Base-by-base conservation (phyloP, 1,140 invertebrate species). In the Platyura marginata region DNA sequence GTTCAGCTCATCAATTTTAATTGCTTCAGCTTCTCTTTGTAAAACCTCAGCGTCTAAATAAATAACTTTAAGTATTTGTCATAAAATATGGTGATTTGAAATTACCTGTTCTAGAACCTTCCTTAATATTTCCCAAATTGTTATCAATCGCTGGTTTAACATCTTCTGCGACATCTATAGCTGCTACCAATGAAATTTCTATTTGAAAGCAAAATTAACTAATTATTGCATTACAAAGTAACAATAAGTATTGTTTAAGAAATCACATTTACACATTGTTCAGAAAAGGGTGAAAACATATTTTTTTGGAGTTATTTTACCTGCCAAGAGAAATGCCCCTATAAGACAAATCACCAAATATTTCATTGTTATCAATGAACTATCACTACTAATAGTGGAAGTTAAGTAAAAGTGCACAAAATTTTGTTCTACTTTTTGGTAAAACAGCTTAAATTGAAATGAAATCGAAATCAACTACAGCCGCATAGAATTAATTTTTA, bases 1-100 rank as follows among this genome's bases (percentile, higher is more conserved):
- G 68, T 84, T 97, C 41, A 98, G 65, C 3, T 85, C 91, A 70
- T 98, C 95, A 13, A 98, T 63, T 56, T 94, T 90, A 47, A 98
- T 97, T 0, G 92, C 87, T 68, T 98, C 93, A 66, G 94, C 93
- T 62, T 97, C 93, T 41, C 89, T 77, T 53, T 77, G 57, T 9
- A 87, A 69, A 2, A 78, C 77, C 59, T 86, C 79, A 55, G 79
- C 75, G 67, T 88, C 84, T 79, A 52, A 20, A 13, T n/a, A 40
- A 21, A 40, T 22, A 3, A 18, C 3, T 4, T 9, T 10, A 40
- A 13, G n/a, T 4, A 40, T 22, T 40, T 6, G 19, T n/a, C n/a
- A n/a, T n/a, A 22, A 23, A 21, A 21, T 6, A 38, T 38, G 20
- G 15, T 36, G 15, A 11, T 36, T 36, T 5, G 15, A 16, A 36